Evolutionary conservation across 2,888 invertebrate genomes (phyloP).

Genomic region (Anodontia alba): DNA sequence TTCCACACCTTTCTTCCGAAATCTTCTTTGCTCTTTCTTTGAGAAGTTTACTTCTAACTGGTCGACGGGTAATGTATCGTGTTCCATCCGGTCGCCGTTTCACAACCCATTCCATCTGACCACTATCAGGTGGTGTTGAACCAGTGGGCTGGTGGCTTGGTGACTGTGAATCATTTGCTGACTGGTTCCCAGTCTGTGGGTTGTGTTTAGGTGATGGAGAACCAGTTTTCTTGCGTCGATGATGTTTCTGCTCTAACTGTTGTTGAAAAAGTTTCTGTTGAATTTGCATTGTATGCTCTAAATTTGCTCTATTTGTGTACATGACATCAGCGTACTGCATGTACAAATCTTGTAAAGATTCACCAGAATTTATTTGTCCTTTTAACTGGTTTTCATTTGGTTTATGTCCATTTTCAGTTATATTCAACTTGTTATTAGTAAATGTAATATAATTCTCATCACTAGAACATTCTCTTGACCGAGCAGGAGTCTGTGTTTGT

Average conservation of each 20-base stretch:
- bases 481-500: slow-evolving; percentile 81
- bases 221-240: slow-evolving; percentile 42
- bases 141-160: slow-evolving; percentile 41
- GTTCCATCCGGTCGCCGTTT: slow-evolving; percentile 91
- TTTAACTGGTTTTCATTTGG: slow-evolving; percentile 34
- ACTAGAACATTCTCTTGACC: slow-evolving; percentile 74
- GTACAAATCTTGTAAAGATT: slow-evolving; percentile 82
- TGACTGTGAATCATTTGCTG: slow-evolving; percentile 53
- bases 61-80: slow-evolving; percentile 90
- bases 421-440: slow-evolving; percentile 4
- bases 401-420: slow-evolving; percentile 43
- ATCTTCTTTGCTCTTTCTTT: slow-evolving; percentile 89
- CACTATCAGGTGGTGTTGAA: slow-evolving; percentile 73
- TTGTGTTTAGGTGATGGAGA: slow-evolving; percentile 40
- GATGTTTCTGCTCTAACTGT: slow-evolving; percentile 78
- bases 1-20: slow-evolving; percentile 89
- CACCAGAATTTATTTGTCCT: slow-evolving; percentile 66
- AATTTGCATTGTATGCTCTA: slow-evolving; percentile 89
- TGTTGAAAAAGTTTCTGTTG: slow-evolving; percentile 88
- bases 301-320: slow-evolving; percentile 90
- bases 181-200: slow-evolving; percentile 44
- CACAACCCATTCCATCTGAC: slow-evolving; percentile 89
- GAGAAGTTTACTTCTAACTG: slow-evolving; percentile 89
- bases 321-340: slow-evolving; percentile 87
- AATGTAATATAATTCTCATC: slow-evolving; percentile 64